Evolutionary conservation across 2,888 invertebrate genomes (phyloP), one percentile per base, ranked within the genome.

Genomic region (Aleiodes testaceus): DNA sequence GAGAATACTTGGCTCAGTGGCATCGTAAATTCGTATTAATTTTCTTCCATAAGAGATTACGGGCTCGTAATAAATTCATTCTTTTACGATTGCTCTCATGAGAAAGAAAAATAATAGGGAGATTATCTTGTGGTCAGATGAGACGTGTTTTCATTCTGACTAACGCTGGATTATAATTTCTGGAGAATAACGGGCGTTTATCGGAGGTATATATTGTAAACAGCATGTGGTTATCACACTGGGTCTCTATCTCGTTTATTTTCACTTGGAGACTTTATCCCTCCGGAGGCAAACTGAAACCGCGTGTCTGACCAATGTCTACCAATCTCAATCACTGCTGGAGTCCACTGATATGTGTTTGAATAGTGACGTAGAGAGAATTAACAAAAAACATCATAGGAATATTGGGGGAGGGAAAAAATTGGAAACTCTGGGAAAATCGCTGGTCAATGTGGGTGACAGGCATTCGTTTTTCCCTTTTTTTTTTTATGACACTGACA

Each of bases 161-260:
- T 68, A 50, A 65, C 45, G 36, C 52, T 22, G 36, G 75, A 73
- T 75, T 72, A 77, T 75, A 73, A 77, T 77, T 75, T 69, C 65
- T 69, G 30, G 69, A 42, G 66, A 70, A 73, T 72, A 55, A 52
- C 49, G 47, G 69, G 49, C 66, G 70, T 74, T 74, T 73, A 75
- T 74, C 72, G 74, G 63, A 49, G 63, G 45, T 66, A 49, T 16
- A 20, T 76, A 75, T 74, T 63, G 69, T 76, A 73, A 76, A 55
- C 79, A 75, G 77, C 76, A 52, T 77, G 77, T 20, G 66, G 67
- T 68, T 74, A 66, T 18, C 20, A 30, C 18, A n/a, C 36, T 18
- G 16, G 36, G 55, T 59, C 42, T 42, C 26, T 36, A 42, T 67
- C 26, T 22, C 44, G 16, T 64, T 45, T 65, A 66, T 63, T 53